Evolutionary conservation across 2,797 vertebrate genomes (phyloP).

Genomic region (Karalla daura): DNA sequence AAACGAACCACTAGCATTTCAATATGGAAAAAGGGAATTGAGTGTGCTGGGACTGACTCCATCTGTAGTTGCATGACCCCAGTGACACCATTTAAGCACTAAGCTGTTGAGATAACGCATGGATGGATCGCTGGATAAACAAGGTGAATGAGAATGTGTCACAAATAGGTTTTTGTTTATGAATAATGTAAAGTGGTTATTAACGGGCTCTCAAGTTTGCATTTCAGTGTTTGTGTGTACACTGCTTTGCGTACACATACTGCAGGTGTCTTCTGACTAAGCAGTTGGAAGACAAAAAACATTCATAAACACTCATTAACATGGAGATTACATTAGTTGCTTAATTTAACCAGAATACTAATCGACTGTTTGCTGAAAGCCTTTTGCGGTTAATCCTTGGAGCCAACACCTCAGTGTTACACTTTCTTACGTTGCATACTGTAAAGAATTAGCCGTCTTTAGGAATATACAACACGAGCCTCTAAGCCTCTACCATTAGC

Average conservation of each 20-base stretch:
- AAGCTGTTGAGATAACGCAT: too few relatives aligned
- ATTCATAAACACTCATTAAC: slow-evolving; percentile 21
- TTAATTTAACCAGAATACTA: slow-evolving; percentile 14
- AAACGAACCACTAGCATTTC: too few relatives aligned
- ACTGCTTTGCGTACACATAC: not conserved
- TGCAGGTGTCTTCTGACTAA: not conserved
- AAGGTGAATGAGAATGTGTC: not conserved
- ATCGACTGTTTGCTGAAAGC: slow-evolving; percentile 30
- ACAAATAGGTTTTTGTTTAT: not conserved
- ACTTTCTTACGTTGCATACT: not conserved
- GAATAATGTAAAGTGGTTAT: not conserved
- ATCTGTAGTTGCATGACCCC: too few relatives aligned
- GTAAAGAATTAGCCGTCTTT: not conserved
- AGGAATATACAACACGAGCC: slow-evolving; percentile 9
- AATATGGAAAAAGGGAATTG: too few relatives aligned
- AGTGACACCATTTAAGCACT: not conserved
- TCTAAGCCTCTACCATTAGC: slow-evolving; percentile 12
- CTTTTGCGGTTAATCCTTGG: slow-evolving; percentile 25
- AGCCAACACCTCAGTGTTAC: slow-evolving; percentile 1
- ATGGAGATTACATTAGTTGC: slow-evolving; percentile 28
- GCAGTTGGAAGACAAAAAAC: slow-evolving; percentile 1
- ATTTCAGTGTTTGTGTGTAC: not conserved
- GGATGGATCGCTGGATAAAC: too few relatives aligned
- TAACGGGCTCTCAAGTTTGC: not conserved
- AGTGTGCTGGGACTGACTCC: too few relatives aligned